These are phyloP conservation scores for Ornithorhynchus anatinus DNA, from an alignment of 2,113 vertebrate species.

Conservation along the genomic window DNA sequence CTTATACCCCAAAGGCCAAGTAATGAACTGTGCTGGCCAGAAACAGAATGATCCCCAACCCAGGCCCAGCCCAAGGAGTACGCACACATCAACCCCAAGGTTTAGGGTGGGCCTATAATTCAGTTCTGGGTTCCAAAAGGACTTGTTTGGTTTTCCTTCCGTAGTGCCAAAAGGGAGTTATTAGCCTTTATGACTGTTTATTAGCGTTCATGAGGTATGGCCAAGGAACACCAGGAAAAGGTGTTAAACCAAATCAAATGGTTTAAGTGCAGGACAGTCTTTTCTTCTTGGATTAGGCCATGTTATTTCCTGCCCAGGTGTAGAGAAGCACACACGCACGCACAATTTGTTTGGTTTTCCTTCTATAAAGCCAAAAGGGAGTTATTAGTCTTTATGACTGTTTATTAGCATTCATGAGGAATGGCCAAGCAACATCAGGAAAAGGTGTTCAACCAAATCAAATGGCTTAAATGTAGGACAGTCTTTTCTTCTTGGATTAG, in stretches of 20 bases:
- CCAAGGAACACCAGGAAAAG: conserved; percentile 57
- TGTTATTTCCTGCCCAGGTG: too few relatives aligned
- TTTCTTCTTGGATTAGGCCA: too few relatives aligned
- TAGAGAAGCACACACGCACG: too few relatives aligned
- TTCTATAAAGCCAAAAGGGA: conserved; percentile 55
- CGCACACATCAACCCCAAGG: not conserved
- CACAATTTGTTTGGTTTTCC: conserved; percentile 45
- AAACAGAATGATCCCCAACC: not conserved
- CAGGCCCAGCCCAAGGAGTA: not conserved
- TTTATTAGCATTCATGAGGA: conserved; percentile 57
- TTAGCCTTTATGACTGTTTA: too few relatives aligned
- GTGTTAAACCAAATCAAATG: conserved; percentile 50
- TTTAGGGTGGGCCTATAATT: conserved; percentile 25
- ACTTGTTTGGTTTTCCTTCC: conserved; percentile 48
- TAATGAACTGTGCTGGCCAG: not conserved
- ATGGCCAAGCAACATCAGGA: conserved; percentile 56
- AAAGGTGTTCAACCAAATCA: conserved; percentile 54
- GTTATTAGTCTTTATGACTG: too few relatives aligned
- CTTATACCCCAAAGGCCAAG: not conserved
- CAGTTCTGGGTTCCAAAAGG: conserved; percentile 21
- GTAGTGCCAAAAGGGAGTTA: conserved; percentile 56
- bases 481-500: conserved; percentile 23
- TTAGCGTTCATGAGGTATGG: conserved; percentile 56
- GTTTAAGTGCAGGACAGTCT: conserved; percentile 42
- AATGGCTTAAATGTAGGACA: conserved; percentile 42